Evolutionary conservation across 1,140 invertebrate species (phyloP), one percentile per base, ranked within the genome.

Genomic region (Parapsyche elsis): DNA sequence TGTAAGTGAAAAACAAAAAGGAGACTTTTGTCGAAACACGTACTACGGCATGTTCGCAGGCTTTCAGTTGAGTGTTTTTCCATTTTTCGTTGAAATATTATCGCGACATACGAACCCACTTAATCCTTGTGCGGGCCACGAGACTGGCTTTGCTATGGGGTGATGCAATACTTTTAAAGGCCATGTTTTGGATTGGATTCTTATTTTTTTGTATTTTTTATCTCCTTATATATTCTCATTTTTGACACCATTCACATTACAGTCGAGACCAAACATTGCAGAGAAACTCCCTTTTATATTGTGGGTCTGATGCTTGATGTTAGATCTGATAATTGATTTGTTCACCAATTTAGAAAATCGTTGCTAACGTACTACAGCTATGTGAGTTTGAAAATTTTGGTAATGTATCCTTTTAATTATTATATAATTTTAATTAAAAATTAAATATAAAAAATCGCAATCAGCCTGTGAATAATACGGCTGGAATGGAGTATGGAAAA

Each of bases 11-110:
- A 64, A 77, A 77, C 26, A 77, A 77, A 77, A 77, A 46, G 49
- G 24, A 73, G 24, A 75, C 46, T 75, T 75, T 53, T 67, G 64
- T 57, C 26, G 45, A 77, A 64, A 77, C 75, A 77, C 75, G 75
- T 77, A 53, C 10, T 53, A 77, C 75, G 57, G 57, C 59, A 64
- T 77, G 75, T 77, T 77, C 38, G 30, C 75, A 64, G 75, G 57
- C 75, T 77, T 77, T 77, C 75, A 44, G 75, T 64, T 77, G 75
- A 77, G 57, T 71, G 44, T 79, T 79, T 79, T 71, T 71, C 70
- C 78, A 79, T 79, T 79, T 79, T 79, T 79, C 67, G 67, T 61
- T 79, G 64, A 79, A 79, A 79, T 73, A 79, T 79, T 79, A 79
- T 79, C 78, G 78, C 71, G 64, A 73, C 78, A 79, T 79, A 79